Conservation (phyloP, 2,797 vertebrate genomes). For the Hozukius guyotensis region DNA sequence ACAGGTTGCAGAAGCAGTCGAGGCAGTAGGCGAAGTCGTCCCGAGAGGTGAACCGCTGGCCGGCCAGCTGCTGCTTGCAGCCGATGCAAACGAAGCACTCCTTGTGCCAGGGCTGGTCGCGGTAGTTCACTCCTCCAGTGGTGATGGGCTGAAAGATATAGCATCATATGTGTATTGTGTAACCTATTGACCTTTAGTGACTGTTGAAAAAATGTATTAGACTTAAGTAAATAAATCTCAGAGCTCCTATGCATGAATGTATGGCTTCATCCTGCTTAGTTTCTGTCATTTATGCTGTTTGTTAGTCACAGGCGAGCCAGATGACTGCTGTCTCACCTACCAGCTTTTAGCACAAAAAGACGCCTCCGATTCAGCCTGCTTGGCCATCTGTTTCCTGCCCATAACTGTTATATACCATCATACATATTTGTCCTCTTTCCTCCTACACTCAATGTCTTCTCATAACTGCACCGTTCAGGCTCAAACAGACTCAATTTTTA, state of each 20-base stretch:
- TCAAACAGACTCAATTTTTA: too few species aligned
- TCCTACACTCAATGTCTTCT: not conserved
- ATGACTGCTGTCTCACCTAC: constrained; percentile 14
- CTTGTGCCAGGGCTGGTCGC: constrained; percentile 94
- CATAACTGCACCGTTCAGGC: not conserved
- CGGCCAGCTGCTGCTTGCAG: constrained; percentile 91
- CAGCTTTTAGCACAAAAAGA: constrained; percentile 40
- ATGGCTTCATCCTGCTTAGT: not conserved
- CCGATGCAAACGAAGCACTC: constrained; percentile 93
- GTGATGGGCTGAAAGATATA: constrained; percentile 87
- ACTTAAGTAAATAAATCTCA: not conserved
- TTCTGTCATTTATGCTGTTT: not conserved
- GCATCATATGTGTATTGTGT: not conserved
- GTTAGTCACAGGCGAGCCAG: constrained; percentile 20
- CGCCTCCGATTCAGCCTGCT: constrained; percentile 33
- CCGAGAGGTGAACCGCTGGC: constrained; percentile 93
- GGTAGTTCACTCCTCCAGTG: constrained; percentile 92
- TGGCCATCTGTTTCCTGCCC: constrained; percentile 48
- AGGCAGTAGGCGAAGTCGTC: constrained; percentile 93
- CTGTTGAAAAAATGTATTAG: not conserved
- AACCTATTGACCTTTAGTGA: not conserved
- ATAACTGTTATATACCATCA: not conserved
- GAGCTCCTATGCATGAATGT: not conserved
- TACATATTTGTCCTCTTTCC: not conserved
- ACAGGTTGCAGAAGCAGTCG: constrained; percentile 93